Percentiles rank a stretch among this genome's conserved stretches.
Evolutionary conservation across 2,797 vertebrate genomes (phyloP).

Genomic region (Carapus acus): DNA sequence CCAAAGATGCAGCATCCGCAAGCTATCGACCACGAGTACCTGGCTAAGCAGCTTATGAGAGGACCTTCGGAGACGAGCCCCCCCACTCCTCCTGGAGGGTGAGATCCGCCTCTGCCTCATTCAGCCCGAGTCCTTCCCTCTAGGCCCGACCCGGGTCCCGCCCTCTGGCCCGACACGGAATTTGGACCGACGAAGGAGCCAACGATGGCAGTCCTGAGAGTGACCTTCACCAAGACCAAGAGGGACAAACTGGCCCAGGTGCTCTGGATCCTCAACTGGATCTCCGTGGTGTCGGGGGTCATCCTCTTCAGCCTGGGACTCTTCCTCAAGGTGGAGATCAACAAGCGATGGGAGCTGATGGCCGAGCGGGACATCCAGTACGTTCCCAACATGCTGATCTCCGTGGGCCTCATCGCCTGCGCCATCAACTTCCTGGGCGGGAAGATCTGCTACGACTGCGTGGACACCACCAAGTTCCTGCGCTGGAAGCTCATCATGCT

Average conservation of each 20-base stretch:
- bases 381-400: slow-evolving; percentile 85
- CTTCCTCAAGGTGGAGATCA: slow-evolving; percentile 87
- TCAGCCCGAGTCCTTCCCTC: slow-evolving; percentile 38
- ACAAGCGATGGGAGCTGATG: slow-evolving; percentile 84
- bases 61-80: slow-evolving; percentile 41
- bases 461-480: slow-evolving; percentile 81
- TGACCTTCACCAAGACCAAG: slow-evolving; percentile 85
- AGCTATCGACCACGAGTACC: slow-evolving; percentile 44
- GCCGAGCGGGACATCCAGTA: slow-evolving; percentile 78
- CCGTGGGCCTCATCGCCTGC: slow-evolving; percentile 83
- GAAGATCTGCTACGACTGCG: slow-evolving; percentile 91
- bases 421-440: slow-evolving; percentile 88
- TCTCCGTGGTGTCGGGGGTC: slow-evolving; percentile 82
- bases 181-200: not conserved
- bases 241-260: slow-evolving; percentile 87
- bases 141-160: slow-evolving; percentile 40
- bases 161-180: slow-evolving; percentile 29
- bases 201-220: slow-evolving; percentile 82
- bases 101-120: slow-evolving; percentile 42
- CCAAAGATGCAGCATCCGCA: slow-evolving; percentile 50
- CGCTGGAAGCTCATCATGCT: slow-evolving; percentile 89
- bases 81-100: slow-evolving; percentile 37
- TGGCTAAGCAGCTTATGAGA: slow-evolving; percentile 68
- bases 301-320: slow-evolving; percentile 85
- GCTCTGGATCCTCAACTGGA: slow-evolving; percentile 92